Evolutionary conservation across 2,888 invertebrate genomes (phyloP).

Genomic region (Hydriomena furcata): DNA sequence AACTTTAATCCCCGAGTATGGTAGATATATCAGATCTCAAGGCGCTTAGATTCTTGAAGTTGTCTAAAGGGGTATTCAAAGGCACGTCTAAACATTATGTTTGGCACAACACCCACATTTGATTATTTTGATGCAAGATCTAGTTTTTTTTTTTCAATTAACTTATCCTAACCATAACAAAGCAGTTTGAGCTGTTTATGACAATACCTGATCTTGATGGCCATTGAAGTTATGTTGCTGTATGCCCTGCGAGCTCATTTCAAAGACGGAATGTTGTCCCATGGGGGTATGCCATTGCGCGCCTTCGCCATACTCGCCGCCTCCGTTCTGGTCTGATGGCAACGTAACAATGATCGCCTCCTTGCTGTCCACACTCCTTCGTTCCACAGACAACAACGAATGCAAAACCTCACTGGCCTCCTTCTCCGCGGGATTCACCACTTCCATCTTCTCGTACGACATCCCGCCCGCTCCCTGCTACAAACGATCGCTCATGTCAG

Average conservation of each 20-base stretch:
- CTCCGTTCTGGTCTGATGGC: slow-evolving; percentile 71
- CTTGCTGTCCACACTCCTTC: slow-evolving; percentile 85
- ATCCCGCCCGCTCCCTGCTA: slow-evolving; percentile 68
- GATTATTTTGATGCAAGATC: too few relatives aligned
- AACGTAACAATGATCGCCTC: slow-evolving; percentile 79
- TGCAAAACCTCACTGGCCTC: slow-evolving; percentile 88
- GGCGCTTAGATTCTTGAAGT: too few relatives aligned
- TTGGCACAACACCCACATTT: too few relatives aligned
- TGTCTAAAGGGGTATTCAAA: too few relatives aligned
- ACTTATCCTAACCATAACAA: too few relatives aligned
- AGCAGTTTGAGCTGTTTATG: neutral
- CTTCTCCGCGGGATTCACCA: slow-evolving; percentile 87
- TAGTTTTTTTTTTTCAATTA: too few relatives aligned
- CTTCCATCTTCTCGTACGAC: slow-evolving; percentile 84
- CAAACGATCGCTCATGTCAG: slow-evolving; percentile 75
- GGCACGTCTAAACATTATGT: too few relatives aligned
- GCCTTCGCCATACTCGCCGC: slow-evolving; percentile 77
- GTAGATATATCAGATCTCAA: too few relatives aligned
- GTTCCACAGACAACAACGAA: slow-evolving; percentile 86
- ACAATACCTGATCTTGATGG: slow-evolving; percentile 73
- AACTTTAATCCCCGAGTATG: too few relatives aligned
- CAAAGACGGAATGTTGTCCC: slow-evolving; percentile 80
- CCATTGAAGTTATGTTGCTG: slow-evolving; percentile 78
- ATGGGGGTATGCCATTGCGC: slow-evolving; percentile 86
- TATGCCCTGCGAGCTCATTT: slow-evolving; percentile 71